Evolutionary conservation across 2,113 vertebrate species (phyloP).

Genomic region (Antennarius striatus): DNA sequence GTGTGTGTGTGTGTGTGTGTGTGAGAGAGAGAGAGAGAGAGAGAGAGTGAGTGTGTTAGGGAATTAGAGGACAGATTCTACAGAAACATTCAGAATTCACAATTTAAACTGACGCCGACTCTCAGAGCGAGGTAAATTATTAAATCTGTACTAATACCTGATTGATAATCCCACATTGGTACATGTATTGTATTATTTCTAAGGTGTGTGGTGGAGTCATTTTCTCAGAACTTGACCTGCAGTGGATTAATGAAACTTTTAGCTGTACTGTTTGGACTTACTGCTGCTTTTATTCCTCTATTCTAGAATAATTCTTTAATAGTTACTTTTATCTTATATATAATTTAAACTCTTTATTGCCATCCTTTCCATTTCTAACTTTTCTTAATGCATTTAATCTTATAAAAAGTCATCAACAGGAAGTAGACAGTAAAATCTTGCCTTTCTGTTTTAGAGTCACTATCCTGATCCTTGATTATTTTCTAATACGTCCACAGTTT

Average conservation of each 20-base stretch:
- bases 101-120: constrained; percentile 19
- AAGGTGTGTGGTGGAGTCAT: no score
- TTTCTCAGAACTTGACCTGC: background rate
- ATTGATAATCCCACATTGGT: background rate
- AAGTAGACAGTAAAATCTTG: background rate
- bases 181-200: no score
- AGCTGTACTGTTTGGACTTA: background rate
- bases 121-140: constrained; percentile 15
- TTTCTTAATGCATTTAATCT: no score
- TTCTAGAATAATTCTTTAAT: background rate
- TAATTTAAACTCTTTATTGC: background rate
- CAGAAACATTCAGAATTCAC: constrained; percentile 13
- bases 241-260: background rate
- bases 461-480: no score
- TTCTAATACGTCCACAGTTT: no score
- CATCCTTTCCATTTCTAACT: background rate
- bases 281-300: background rate
- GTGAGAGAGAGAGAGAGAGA: background rate
- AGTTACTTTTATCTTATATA: background rate
- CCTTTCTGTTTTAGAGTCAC: background rate
- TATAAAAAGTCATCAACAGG: no score
- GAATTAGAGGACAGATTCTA: constrained; percentile 20
- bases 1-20: background rate
- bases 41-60: no score
- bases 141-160: background rate